Evolutionary conservation across 2,797 vertebrate species (phyloP).

Genomic region (Sarcoramphus papa): DNA sequence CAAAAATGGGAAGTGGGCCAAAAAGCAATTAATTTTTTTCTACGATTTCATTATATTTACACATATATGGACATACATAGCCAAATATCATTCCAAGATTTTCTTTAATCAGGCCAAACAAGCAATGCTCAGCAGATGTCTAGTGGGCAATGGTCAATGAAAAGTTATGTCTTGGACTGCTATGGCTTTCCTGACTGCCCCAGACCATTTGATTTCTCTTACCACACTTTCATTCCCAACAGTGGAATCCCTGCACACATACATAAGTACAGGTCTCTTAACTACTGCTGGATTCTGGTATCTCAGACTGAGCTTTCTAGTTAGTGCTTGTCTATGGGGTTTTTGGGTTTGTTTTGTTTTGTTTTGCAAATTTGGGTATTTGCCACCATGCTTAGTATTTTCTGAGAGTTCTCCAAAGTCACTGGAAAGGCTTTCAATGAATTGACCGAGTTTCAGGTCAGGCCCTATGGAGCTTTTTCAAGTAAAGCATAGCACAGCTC

Average conservation of each 20-base stretch:
- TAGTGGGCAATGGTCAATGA: neutral
- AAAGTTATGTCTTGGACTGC: neutral
- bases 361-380: neutral
- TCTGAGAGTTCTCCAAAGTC: neutral
- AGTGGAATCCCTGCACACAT: neutral
- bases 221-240: neutral
- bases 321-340: neutral
- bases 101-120: slow-evolving; percentile 8
- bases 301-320: neutral
- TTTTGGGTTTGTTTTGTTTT: neutral
- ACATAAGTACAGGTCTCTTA: neutral
- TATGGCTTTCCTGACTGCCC: neutral
- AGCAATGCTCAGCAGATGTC: neutral
- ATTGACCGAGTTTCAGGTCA: neutral
- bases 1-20: neutral
- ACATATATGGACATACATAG: neutral
- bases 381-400: neutral
- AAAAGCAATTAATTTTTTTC: neutral
- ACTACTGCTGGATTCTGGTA: neutral
- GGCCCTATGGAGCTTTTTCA: neutral
- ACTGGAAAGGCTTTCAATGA: neutral
- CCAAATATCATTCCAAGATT: neutral
- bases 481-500: neutral
- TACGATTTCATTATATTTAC: slow-evolving; percentile 4
- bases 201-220: neutral